Evolutionary conservation across 2,888 invertebrate species (phyloP), one percentile per base, ranked within the genome.

Genomic region (Hydraecia micacea): DNA sequence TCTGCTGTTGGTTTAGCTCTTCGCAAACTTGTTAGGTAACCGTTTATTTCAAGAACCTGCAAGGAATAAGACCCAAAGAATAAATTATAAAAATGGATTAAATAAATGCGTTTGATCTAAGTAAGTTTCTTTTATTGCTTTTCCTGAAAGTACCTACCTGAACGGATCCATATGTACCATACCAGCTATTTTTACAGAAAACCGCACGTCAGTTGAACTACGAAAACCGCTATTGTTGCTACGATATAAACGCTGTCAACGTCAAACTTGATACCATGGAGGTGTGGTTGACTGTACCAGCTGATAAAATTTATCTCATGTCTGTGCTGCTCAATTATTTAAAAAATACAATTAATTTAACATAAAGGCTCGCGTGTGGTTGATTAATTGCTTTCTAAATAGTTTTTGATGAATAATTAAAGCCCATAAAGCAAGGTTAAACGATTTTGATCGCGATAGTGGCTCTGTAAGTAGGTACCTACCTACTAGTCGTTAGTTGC

Each of bases 361-460:
- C 18, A 9, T 55, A 66, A 32, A 42, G 13, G 36, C 11, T 60
- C 18, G 36, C n/a, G 42, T 52, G 18, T 55, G 28, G 36, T 65
- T 32, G 55, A 73, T 49, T n/a, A 28, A 77, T 81, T 55, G 60
- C 18, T 77, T 71, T 58, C 21, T 15, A 49, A 39, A 68, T 21
- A 32, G 52, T 46, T 62, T 78, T 78, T 68, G 8, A 62, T 82
- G 69, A 84, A 84, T 82, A 62, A 79, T 71, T 77, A 68, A 78
- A 55, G 18, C 32, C 42, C 9, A 5, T 71, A 69, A 15, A 58
- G 66, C 70, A 67, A 84, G 62, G 70, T 74, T 73, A 84, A 82
- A 46, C 55, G 73, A 73, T 79, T 73, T 68, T 15, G 49, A 74
- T 84, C 66, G 28, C 25, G 67, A 72, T 72, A 67, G 25, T 67